phyloP scores from a whole-genome alignment of 2,797 vertebrate species.

The Allenopithecus nigroviridis region DNA sequence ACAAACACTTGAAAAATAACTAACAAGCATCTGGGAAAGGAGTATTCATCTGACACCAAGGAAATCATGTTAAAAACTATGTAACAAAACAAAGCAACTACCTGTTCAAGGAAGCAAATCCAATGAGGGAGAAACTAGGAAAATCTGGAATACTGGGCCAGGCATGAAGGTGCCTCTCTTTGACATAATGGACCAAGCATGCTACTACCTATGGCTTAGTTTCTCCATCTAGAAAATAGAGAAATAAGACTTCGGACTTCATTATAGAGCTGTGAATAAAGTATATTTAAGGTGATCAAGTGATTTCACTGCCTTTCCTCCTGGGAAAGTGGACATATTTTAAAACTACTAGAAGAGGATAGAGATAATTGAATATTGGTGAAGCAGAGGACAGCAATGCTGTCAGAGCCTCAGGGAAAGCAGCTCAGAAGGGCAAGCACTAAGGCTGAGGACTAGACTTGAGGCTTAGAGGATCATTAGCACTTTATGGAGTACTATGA shows the following conservation, averaged over 20 bases:
- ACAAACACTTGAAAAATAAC: constrained; percentile 37
- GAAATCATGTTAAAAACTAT: constrained; percentile 41
- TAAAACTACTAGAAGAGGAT: background rate
- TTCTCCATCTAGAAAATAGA: background rate
- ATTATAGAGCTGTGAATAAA: background rate
- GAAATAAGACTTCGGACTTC: constrained; percentile 21
- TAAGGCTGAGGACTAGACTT: background rate
- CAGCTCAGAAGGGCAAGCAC: background rate
- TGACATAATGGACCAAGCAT: background rate
- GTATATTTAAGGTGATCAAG: background rate
- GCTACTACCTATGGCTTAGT: background rate
- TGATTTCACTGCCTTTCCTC: constrained; percentile 16
- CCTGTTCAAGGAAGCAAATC: background rate
- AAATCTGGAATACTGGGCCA: background rate
- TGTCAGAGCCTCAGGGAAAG: constrained; percentile 19
- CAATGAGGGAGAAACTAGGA: background rate
- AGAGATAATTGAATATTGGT: background rate
- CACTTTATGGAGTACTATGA: background rate
- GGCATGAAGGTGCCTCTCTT: background rate
- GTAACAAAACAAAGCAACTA: constrained; percentile 14
- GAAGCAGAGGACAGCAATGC: background rate
- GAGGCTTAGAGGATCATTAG: background rate
- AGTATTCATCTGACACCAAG: constrained; percentile 14
- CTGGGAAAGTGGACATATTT: background rate
- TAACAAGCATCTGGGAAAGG: constrained; percentile 22